These are phyloP conservation scores for Chinchilla lanigera DNA, from an alignment of 2,113 vertebrate species.

Conservation along the genomic window DNA sequence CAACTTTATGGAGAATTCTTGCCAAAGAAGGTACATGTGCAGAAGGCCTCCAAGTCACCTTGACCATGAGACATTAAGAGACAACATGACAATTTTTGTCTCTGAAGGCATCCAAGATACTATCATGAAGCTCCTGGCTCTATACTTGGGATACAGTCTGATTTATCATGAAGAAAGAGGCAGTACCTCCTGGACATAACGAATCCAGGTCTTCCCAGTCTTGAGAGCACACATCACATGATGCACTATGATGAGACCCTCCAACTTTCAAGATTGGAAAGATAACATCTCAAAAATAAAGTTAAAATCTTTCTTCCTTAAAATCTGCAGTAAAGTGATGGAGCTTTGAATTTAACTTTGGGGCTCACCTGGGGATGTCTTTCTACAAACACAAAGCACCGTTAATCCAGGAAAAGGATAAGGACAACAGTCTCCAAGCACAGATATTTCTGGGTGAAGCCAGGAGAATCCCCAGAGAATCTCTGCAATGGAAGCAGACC, in stretches of 20 bases:
- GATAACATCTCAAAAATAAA: neutral
- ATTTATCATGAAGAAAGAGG: neutral
- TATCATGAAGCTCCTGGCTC: neutral
- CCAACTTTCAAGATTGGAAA: neutral
- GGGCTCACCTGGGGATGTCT: neutral
- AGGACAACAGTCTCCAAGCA: neutral
- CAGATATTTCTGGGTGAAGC: neutral
- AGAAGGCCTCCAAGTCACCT: too few species aligned
- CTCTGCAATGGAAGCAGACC: neutral
- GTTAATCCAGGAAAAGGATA: neutral
- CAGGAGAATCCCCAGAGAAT: neutral
- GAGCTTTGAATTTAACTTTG: neutral
- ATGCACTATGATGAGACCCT: neutral
- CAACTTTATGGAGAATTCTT: neutral
- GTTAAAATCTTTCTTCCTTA: neutral
- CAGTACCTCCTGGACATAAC: too few species aligned
- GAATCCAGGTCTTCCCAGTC: neutral
- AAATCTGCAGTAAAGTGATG: neutral
- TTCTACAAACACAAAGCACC: neutral
- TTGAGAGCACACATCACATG: neutral
- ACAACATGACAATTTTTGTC: too few species aligned
- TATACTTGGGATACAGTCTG: neutral
- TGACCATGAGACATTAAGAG: neutral
- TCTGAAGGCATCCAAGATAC: neutral
- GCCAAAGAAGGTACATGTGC: neutral